A percentile compares a stretch with the other conserved stretches of the same genome.
Evolutionary conservation across 2,888 invertebrate genomes (phyloP).

Genomic region (Synergus gifuensis): DNA sequence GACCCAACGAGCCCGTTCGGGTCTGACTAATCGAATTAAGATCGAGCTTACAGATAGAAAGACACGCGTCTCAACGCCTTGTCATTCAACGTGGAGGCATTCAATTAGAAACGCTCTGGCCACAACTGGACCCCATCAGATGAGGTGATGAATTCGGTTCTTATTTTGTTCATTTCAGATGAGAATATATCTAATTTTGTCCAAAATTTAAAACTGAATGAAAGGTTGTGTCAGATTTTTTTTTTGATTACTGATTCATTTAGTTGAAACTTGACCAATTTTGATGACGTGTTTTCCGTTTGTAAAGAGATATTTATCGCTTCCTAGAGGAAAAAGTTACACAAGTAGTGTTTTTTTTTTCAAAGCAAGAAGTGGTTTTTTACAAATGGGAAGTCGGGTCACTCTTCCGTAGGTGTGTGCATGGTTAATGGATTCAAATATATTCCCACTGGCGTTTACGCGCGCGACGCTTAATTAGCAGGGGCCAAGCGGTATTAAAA

Average conservation of each 20-base stretch:
- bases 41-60: slow-evolving; percentile 57
- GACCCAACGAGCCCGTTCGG: slow-evolving; percentile 43
- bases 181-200: not conserved
- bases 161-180: not conserved
- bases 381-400: not conserved
- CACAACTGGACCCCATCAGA: slow-evolving; percentile 32
- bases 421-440: slow-evolving; percentile 64
- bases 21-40: slow-evolving; percentile 60
- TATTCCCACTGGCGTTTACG: slow-evolving; percentile 66
- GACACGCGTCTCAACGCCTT: slow-evolving; percentile 61
- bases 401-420: not conserved
- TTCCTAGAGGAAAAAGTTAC: not conserved
- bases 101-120: slow-evolving; percentile 51
- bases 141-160: not conserved
- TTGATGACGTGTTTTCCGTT: not conserved
- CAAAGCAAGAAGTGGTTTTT: slow-evolving; percentile 6
- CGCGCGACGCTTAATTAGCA: slow-evolving; percentile 71
- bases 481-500: slow-evolving; percentile 47
- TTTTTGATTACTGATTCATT: not conserved
- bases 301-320: slow-evolving; percentile 5
- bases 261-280: not conserved
- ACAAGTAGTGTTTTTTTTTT: not conserved
- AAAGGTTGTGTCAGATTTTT: not conserved
- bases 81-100: slow-evolving; percentile 54
- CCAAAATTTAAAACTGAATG: not conserved